These are phyloP conservation scores for Mugil cephalus DNA, from an alignment of 2,113 vertebrate genomes.

Conservation along the genomic window DNA sequence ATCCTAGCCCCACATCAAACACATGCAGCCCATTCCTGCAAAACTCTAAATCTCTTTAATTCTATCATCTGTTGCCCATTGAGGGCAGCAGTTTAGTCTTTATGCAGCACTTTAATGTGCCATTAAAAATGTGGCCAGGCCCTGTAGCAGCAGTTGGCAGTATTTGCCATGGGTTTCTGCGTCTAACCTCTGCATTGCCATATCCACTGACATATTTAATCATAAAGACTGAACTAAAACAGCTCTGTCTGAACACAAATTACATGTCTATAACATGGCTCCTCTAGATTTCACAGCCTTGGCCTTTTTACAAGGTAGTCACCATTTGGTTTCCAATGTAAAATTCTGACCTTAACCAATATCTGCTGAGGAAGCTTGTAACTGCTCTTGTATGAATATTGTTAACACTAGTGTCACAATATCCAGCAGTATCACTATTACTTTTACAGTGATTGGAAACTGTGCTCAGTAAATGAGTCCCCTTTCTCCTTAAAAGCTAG, in stretches of 20 bases:
- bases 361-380: constrained; percentile 60
- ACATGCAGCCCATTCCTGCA: constrained; percentile 59
- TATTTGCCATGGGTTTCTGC: constrained; percentile 50
- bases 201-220: constrained; percentile 50
- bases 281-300: not conserved
- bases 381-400: constrained; percentile 44
- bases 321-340: constrained; percentile 30
- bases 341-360: constrained; percentile 57
- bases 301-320: constrained; percentile 4
- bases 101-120: constrained; percentile 80
- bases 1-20: constrained; percentile 77
- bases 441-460: constrained; percentile 65
- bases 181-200: constrained; percentile 64
- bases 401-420: constrained; percentile 49
- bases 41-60: constrained; percentile 84
- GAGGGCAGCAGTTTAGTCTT: constrained; percentile 81
- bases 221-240: constrained; percentile 66
- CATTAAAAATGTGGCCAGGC: constrained; percentile 78
- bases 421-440: constrained; percentile 61
- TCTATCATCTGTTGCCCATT: constrained; percentile 85
- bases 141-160: constrained; percentile 61
- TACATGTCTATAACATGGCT: constrained; percentile 17
- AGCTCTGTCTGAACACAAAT: constrained; percentile 56
- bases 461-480: constrained; percentile 70
- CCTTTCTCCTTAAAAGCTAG: constrained; percentile 69